Conservation (phyloP, 2,888 invertebrate genomes). For the Aphidoletes aphidimyza region DNA sequence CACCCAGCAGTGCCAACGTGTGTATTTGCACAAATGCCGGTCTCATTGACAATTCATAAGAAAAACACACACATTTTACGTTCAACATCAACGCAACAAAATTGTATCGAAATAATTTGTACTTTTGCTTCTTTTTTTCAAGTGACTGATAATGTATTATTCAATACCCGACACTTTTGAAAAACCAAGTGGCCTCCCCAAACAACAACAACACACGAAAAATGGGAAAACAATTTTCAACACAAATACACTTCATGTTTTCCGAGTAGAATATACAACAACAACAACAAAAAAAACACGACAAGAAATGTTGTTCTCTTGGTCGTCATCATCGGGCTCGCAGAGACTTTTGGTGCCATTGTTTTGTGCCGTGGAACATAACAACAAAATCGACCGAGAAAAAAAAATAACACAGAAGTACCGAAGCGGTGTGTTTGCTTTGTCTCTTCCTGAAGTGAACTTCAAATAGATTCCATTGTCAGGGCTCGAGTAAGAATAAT, state of each 20-base stretch:
- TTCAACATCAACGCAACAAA: neutral
- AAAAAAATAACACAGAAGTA: no score
- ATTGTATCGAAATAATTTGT: slow-evolving; percentile 43
- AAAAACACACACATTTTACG: neutral
- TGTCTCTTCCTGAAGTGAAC: neutral
- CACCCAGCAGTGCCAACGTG: neutral
- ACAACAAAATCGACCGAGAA: neutral
- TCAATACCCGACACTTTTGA: slow-evolving; percentile 41
- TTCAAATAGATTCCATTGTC: neutral
- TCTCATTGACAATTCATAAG: neutral
- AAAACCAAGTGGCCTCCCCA: neutral
- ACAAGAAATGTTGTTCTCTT: neutral
- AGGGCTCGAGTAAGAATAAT: neutral
- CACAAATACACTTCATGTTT: slow-evolving; percentile 16
- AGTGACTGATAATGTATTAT: neutral
- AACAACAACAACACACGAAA: no score
- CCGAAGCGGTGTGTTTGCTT: neutral
- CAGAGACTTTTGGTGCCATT: neutral
- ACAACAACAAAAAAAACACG: no score
- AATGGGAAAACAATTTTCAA: slow-evolving; percentile 10
- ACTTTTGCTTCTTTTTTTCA: neutral
- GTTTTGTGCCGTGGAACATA: neutral
- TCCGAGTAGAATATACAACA: no score
- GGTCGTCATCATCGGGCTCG: no score
- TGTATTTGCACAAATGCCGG: neutral